Conservation (phyloP, 2,113 vertebrate species). For the Gymnobelideus leadbeateri region DNA sequence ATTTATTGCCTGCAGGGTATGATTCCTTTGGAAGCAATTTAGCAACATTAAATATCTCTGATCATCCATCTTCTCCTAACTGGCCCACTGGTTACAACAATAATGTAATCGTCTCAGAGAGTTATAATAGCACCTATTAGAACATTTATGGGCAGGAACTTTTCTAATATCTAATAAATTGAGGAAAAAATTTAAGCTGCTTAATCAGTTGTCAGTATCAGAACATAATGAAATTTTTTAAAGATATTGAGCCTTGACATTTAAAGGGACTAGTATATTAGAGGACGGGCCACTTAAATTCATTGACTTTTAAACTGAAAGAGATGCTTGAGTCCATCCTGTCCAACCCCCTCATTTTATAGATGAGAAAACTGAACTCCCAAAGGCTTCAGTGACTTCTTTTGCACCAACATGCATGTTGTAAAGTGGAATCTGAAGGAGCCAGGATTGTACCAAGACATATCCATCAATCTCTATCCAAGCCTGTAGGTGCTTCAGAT, state of each 20-base stretch:
- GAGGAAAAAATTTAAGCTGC: neutral
- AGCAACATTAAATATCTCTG: constrained; percentile 77
- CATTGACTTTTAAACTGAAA: neutral
- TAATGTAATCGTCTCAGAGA: constrained; percentile 63
- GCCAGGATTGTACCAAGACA: neutral
- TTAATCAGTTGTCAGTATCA: constrained; percentile 31
- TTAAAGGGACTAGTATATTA: neutral
- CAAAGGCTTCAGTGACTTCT: neutral
- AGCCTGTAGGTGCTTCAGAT: neutral
- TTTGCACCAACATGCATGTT: neutral
- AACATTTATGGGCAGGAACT: constrained; percentile 61
- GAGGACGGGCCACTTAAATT: neutral
- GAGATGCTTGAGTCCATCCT: neutral
- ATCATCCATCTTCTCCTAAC: constrained; percentile 79
- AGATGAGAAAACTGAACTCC: neutral
- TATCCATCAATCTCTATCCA: neutral
- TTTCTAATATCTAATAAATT: constrained; percentile 41
- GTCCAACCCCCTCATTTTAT: neutral
- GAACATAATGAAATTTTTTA: neutral
- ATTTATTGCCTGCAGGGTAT: constrained; percentile 68
- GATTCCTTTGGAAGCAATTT: constrained; percentile 78
- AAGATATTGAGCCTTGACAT: neutral
- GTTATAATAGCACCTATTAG: constrained; percentile 21
- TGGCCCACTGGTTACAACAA: constrained; percentile 70
- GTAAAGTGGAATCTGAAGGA: neutral